Base-by-base conservation (phyloP, 2,113 vertebrate species). In the Phrynosoma blainvillii region DNA sequence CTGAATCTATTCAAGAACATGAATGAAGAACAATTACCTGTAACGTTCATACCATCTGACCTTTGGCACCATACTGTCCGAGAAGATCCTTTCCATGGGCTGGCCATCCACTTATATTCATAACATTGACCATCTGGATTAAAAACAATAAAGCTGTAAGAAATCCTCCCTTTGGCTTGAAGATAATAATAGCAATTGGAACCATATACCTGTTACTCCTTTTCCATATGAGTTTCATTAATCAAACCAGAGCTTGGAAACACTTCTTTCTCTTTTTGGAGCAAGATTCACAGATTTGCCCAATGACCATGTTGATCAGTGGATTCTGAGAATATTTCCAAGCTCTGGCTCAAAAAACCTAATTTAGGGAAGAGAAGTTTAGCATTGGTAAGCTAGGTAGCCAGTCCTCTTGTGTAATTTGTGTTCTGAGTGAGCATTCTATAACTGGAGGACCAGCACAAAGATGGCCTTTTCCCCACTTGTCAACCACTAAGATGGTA, bases 41-140 rank as follows among this genome's bases (percentile, higher is more conserved):
- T 99, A 90, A 99, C 99, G 0, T 99, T 99, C 92, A 98, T 89
- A 84, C 99, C 99, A 32, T 99, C 99, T 14, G 99, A 99, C 79
- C 99, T 98, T 92, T 99, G 98, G 93, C 99, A 99, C 99, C 99
- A 99, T 84, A 97, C 93, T 0, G 97, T 95, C 32, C 97, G 95
- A 87, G 96, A 97, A 82, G 98, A 98, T 89, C 98, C 97, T 9
- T 97, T 98, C 99, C 99, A 99, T 0, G 97, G 83, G 75, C 97
- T 95, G 7, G 98, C 97, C 96, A 98, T 96, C 99, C 99, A 99
- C 82, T 98, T 98, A 92, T 99, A 99, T 79, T 99, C 98, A 23
- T 97, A 99, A 89, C 99, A 99, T 76, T 98, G 98, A 0, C 99
- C 99, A 87, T 96, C 99, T 99, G 94, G 56, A 91, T 25, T 89